These are phyloP conservation scores for Drosophila greeni DNA, from an alignment of 2,888 invertebrate genomes.

Conservation along the genomic window DNA sequence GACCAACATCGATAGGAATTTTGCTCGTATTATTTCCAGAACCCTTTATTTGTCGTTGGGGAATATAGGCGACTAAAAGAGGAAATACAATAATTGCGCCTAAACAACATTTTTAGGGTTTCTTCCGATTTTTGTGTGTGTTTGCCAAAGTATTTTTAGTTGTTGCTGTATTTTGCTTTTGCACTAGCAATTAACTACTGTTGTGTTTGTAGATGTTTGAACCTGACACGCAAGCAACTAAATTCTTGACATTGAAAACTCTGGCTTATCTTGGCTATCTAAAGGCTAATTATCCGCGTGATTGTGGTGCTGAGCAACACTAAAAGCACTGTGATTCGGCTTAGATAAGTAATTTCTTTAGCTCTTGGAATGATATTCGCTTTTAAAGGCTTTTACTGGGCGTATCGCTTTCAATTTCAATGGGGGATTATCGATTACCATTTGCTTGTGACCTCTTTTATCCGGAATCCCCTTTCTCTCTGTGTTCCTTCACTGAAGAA, in stretches of 20 bases:
- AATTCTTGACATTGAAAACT: slow-evolving; percentile 56
- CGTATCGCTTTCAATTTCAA: slow-evolving; percentile 35
- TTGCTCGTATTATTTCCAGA: slow-evolving; percentile 2
- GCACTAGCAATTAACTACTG: slow-evolving; percentile 50
- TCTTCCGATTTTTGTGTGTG: slow-evolving; percentile 44
- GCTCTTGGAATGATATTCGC: slow-evolving; percentile 3
- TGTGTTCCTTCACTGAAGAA: not conserved
- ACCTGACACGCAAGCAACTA: slow-evolving; percentile 41
- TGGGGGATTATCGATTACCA: slow-evolving; percentile 22
- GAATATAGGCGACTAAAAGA: not conserved
- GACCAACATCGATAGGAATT: not conserved
- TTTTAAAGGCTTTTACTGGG: slow-evolving; percentile 18
- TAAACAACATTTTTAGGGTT: slow-evolving; percentile 63
- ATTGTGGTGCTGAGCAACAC: not conserved
- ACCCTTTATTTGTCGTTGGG: not conserved
- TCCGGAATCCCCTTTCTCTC: slow-evolving; percentile 1
- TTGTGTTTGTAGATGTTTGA: slow-evolving; percentile 42
- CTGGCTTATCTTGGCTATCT: slow-evolving; percentile 27
- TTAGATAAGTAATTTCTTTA: not conserved
- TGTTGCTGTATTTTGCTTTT: slow-evolving; percentile 47
- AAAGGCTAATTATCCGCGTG: not conserved
- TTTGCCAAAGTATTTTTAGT: slow-evolving; percentile 70
- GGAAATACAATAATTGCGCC: slow-evolving; percentile 56
- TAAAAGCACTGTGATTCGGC: not conserved
- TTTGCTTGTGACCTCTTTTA: slow-evolving; percentile 1